These are phyloP conservation scores for Neodon shergylaensis DNA, from an alignment of 2,113 vertebrate genomes.

Conservation along the genomic window DNA sequence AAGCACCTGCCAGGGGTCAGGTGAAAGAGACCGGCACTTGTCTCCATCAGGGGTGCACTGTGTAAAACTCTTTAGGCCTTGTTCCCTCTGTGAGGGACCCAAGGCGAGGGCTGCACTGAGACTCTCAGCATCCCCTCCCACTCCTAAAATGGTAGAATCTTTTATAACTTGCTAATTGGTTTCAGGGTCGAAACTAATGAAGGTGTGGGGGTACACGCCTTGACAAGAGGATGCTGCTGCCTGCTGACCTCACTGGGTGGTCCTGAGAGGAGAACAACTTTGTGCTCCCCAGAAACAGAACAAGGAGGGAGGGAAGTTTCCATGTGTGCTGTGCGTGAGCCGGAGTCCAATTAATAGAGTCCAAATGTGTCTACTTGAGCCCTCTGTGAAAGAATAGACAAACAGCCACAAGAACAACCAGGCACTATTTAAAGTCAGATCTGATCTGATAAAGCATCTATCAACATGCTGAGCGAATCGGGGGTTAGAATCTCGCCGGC, in stretches of 20 bases:
- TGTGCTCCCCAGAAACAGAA: background rate
- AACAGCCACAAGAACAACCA: background rate
- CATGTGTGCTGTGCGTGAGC: background rate
- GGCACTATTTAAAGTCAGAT: conserved; percentile 9
- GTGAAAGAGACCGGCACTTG: too few species aligned
- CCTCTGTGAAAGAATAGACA: background rate
- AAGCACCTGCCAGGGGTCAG: background rate
- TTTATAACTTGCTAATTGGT: background rate
- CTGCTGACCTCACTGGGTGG: background rate
- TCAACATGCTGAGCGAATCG: background rate
- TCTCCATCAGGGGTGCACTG: too few species aligned
- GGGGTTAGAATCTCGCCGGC: background rate
- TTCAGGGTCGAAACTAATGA: background rate
- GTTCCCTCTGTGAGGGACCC: background rate
- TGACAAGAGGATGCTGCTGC: background rate
- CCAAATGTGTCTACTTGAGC: conserved; percentile 5
- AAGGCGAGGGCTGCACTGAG: background rate
- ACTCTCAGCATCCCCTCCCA: background rate
- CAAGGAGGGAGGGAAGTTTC: background rate
- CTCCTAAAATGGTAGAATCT: background rate
- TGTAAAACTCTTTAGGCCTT: background rate
- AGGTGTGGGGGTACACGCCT: background rate
- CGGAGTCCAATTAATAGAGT: background rate
- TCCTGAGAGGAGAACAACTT: background rate
- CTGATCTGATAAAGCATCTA: background rate